Percentiles rank a stretch among this genome's conserved stretches.
Conservation (phyloP, 2,797 vertebrate genomes). For the Notolabrus celidotus region DNA sequence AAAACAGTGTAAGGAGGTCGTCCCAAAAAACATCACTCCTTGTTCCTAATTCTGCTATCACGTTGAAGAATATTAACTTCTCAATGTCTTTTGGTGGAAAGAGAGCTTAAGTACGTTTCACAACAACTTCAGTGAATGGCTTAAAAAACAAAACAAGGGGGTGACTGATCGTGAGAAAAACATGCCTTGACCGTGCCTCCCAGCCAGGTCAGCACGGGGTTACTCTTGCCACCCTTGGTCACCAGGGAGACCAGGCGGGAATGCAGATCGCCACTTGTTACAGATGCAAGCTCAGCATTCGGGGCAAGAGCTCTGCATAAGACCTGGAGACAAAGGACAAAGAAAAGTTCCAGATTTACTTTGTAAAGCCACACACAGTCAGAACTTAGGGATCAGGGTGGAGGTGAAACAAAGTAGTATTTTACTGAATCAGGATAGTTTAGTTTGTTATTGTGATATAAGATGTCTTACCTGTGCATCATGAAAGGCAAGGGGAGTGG, state of each 20-base stretch:
- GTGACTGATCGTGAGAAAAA: background rate
- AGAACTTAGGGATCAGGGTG: background rate
- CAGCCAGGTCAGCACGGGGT: constrained; percentile 78
- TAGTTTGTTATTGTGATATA: background rate
- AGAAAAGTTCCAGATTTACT: background rate
- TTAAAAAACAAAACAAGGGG: background rate
- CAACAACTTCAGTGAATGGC: background rate
- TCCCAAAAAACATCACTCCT: background rate
- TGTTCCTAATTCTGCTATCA: background rate
- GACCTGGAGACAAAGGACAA: constrained; percentile 52
- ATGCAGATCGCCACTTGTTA: constrained; percentile 72
- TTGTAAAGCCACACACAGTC: background rate
- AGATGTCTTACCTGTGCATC: constrained; percentile 75
- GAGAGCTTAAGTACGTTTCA: no score
- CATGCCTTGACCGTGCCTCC: constrained; percentile 78
- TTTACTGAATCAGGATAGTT: no score
- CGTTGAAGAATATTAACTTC: background rate
- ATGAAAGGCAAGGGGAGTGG: constrained; percentile 66
- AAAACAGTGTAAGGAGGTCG: background rate
- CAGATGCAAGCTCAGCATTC: constrained; percentile 76
- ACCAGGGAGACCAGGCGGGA: constrained; percentile 76
- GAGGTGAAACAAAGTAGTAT: background rate
- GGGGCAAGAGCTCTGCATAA: constrained; percentile 65
- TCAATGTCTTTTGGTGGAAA: background rate
- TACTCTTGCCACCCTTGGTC: constrained; percentile 61